phyloP scores from a whole-genome alignment of 2,888 invertebrate species.

The Hartigia nigra region DNA sequence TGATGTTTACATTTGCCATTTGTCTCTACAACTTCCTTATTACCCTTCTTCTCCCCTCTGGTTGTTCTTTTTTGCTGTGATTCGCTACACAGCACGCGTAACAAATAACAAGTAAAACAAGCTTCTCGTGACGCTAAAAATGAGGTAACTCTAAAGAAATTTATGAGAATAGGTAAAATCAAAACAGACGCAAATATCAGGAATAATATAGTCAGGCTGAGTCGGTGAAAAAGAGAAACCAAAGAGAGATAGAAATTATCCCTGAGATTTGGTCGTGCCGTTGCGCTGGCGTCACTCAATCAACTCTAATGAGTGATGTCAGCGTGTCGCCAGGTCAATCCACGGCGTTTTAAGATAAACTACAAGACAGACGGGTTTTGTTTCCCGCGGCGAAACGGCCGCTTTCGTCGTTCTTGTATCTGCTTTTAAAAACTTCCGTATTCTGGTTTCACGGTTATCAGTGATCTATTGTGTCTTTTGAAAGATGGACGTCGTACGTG shows the following conservation, averaged over 20 bases:
- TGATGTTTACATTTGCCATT: not conserved
- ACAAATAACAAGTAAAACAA: not conserved
- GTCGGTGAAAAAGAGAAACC: too few relatives aligned
- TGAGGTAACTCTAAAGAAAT: not conserved
- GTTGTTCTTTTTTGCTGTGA: not conserved
- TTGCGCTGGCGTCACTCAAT: constrained; percentile 39
- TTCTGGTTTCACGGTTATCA: not conserved
- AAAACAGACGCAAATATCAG: not conserved
- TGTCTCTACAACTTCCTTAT: not conserved
- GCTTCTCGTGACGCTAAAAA: not conserved
- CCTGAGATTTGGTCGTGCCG: not conserved
- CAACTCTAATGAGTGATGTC: constrained; percentile 65
- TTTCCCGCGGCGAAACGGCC: not conserved
- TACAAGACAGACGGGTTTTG: constrained; percentile 21
- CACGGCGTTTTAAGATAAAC: constrained; percentile 60
- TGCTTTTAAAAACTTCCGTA: not conserved
- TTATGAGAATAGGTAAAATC: not conserved
- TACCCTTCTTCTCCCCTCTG: not conserved
- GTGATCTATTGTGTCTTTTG: not conserved
- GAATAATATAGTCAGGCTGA: too few relatives aligned
- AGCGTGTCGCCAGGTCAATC: constrained; percentile 62
- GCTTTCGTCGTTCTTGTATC: not conserved
- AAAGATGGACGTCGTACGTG: constrained; percentile 56
- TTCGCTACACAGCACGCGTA: not conserved
- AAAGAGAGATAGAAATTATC: not conserved